A percentile compares a stretch with the other conserved stretches of the same genome.
phyloP scores from a whole-genome alignment of 2,797 vertebrate species.

The Lepilemur septentrionalis region DNA sequence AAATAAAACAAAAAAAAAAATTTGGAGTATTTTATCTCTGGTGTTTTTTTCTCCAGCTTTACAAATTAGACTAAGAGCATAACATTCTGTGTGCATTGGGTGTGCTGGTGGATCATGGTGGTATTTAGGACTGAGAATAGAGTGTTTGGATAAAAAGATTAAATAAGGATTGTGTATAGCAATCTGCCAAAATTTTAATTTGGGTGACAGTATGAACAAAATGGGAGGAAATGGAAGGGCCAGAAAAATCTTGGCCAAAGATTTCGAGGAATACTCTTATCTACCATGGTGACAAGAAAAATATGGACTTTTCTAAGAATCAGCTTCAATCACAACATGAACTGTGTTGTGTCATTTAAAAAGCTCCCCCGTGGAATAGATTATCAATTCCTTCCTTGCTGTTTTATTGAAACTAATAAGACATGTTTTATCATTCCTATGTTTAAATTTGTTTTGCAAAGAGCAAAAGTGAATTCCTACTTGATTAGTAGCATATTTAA shows the following conservation, averaged over 20 bases:
- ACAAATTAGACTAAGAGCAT: not conserved
- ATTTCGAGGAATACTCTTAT: not conserved
- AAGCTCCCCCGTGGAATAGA: not conserved
- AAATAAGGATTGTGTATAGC: not conserved
- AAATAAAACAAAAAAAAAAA: too few relatives aligned
- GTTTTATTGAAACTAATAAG: not conserved
- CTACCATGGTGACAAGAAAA: not conserved
- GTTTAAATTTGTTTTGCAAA: not conserved
- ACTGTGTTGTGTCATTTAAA: not conserved
- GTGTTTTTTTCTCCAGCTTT: not conserved
- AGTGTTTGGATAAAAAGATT: not conserved
- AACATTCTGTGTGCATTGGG: not conserved
- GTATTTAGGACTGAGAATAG: not conserved
- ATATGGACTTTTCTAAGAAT: not conserved
- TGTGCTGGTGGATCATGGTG: not conserved
- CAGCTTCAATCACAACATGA: not conserved
- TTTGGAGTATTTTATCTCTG: not conserved
- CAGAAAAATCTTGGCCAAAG: not conserved
- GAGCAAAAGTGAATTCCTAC: not conserved
- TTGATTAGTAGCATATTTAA: not conserved
- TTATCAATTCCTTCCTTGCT: not conserved
- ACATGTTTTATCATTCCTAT: not conserved
- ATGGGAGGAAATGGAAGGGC: not conserved
- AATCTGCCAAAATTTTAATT: not conserved
- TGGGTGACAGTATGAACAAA: not conserved